phyloP scores from a whole-genome alignment of 1,140 invertebrate species.

The Meloidogyne exigua region DNA sequence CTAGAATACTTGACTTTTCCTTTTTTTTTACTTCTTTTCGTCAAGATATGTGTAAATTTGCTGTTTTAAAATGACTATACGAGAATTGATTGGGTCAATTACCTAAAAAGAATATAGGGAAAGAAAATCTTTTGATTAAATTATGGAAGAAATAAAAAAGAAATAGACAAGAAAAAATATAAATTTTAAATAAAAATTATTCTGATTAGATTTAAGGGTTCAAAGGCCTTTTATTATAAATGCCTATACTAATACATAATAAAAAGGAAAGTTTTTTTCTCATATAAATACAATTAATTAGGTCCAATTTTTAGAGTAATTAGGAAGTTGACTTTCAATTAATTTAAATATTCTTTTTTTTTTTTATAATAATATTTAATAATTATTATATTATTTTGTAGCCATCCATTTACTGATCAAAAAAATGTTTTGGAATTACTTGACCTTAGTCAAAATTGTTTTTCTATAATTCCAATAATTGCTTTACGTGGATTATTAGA shows the following conservation, averaged over 20 bases:
- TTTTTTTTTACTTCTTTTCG: background rate
- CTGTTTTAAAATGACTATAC: background rate
- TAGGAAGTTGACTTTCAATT: too few relatives aligned
- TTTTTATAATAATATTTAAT: too few relatives aligned
- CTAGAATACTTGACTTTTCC: background rate
- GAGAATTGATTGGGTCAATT: conserved; percentile 2
- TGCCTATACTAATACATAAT: too few relatives aligned
- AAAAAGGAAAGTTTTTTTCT: too few relatives aligned
- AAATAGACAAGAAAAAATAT: background rate
- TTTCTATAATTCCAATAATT: conserved; percentile 49
- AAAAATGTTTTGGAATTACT: conserved; percentile 52
- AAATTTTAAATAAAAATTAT: too few relatives aligned
- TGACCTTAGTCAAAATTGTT: conserved; percentile 53
- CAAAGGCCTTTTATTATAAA: too few relatives aligned
- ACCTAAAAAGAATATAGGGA: background rate
- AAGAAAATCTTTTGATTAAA: background rate
- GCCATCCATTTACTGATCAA: conserved; percentile 46
- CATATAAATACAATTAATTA: too few relatives aligned
- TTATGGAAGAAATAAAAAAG: background rate
- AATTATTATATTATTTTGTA: conserved; percentile 24
- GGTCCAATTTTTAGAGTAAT: too few relatives aligned
- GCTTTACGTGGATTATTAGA: conserved; percentile 48
- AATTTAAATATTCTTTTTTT: too few relatives aligned
- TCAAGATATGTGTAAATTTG: background rate
- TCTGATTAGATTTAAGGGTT: too few relatives aligned